Conservation (phyloP, 2,797 vertebrate species). For the Erethizon dorsatum region DNA sequence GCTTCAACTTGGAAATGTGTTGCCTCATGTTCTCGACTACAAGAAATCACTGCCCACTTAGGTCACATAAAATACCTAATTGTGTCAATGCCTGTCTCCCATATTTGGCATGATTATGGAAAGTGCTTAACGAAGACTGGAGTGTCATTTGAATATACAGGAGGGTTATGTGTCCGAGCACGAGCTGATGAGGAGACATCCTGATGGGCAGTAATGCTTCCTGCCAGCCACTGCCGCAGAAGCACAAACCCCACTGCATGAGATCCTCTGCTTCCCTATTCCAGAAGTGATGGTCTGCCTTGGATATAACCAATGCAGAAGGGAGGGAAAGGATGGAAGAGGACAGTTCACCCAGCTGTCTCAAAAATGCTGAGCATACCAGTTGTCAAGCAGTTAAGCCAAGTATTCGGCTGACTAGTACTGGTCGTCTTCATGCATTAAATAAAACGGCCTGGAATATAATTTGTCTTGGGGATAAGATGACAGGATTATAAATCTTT, state of each 20-base stretch:
- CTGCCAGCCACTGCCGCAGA: background rate
- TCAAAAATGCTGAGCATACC: slow-evolving; percentile 63
- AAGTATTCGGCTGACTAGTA: slow-evolving; percentile 81
- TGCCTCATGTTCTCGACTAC: background rate
- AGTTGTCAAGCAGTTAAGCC: slow-evolving; percentile 78
- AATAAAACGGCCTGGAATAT: slow-evolving; percentile 75
- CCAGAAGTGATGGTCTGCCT: background rate
- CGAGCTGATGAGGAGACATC: slow-evolving; percentile 41
- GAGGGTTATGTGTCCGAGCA: slow-evolving; percentile 21
- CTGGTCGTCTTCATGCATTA: slow-evolving; percentile 68
- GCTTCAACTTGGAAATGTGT: slow-evolving; percentile 51
- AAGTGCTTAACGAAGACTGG: slow-evolving; percentile 1
- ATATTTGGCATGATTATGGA: slow-evolving; percentile 23
- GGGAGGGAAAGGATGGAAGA: background rate
- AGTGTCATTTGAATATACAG: slow-evolving; percentile 9
- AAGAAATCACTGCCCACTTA: slow-evolving; percentile 60
- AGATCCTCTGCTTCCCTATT: slow-evolving; percentile 36
- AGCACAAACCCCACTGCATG: background rate
- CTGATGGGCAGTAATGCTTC: background rate
- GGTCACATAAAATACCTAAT: slow-evolving; percentile 61
- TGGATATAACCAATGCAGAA: background rate
- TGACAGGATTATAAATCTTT: slow-evolving; percentile 80
- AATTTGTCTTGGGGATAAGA: slow-evolving; percentile 82
- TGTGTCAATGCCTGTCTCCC: background rate
- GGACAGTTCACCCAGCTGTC: background rate